A percentile compares a stretch with the other conserved stretches of the same genome.
These are phyloP conservation scores for Xenentodon cancila DNA, from an alignment of 2,797 vertebrate species.

Conservation along the genomic window DNA sequence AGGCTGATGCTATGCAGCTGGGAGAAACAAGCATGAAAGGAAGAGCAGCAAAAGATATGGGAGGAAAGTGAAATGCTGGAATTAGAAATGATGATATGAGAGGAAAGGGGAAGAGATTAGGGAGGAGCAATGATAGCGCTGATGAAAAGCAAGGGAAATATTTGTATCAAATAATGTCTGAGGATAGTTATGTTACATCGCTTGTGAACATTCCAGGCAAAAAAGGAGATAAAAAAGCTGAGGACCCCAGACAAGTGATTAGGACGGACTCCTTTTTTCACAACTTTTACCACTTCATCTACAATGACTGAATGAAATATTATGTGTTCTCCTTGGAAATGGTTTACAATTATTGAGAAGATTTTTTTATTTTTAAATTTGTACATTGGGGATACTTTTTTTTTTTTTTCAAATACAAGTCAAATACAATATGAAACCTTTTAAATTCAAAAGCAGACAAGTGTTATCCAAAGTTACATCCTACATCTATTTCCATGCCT, in stretches of 20 bases:
- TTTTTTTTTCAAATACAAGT: too few relatives aligned
- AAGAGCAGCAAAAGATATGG: slow-evolving; percentile 7
- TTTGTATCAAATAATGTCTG: not conserved
- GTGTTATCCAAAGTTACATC: too few relatives aligned
- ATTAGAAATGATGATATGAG: slow-evolving; percentile 34
- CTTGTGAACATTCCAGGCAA: too few relatives aligned
- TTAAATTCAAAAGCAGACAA: too few relatives aligned
- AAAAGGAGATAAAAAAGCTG: too few relatives aligned
- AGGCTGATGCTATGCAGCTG: slow-evolving; percentile 17
- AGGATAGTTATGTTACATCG: not conserved
- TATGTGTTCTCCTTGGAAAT: not conserved
- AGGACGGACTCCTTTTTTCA: not conserved
- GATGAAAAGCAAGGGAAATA: not conserved
- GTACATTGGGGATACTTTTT: too few relatives aligned
- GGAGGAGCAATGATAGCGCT: too few relatives aligned
- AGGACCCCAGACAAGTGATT: too few relatives aligned
- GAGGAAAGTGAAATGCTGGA: slow-evolving; percentile 16
- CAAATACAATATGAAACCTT: too few relatives aligned
- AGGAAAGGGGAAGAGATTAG: not conserved
- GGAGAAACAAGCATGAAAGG: not conserved
- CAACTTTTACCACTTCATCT: not conserved
- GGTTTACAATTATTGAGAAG: not conserved
- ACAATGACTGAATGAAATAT: too few relatives aligned
- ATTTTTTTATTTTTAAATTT: too few relatives aligned
- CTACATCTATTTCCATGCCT: too few relatives aligned